Evolutionary conservation across 2,797 vertebrate species (phyloP), one percentile per base, ranked within the genome.

Genomic region (Limnodromus scolopaceus): DNA sequence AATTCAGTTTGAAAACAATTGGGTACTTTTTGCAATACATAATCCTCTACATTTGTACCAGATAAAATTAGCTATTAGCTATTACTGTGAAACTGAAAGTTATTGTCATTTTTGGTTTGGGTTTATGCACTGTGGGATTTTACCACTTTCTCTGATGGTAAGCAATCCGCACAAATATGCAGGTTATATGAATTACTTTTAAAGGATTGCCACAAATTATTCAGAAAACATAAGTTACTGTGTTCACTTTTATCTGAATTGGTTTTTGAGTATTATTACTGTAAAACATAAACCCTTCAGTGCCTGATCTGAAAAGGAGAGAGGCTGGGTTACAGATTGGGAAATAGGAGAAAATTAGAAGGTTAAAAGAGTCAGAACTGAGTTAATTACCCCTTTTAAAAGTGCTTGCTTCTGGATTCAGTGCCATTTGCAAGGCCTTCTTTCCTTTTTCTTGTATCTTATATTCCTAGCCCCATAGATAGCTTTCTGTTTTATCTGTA

Each of bases 251-350:
- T 70, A 48, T 49, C 45, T 74, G 55, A 94, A 95, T 70, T 71
- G 60, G 16, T 93, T 95, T 85, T 76, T 77, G 55, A 93, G 38
- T 80, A 68, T 64, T 86, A 89, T 86, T 84, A 8, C 46, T 79
- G 49, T 66, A 91, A 92, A 92, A 43, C 43, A 72, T 28, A 75
- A 93, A 95, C 32, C 10, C 55, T 94, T 95, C 30, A 27, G 38
- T 88, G 68, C 22, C 89, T 87, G 78, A 94, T 83, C 86, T 95
- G 89, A 96, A 86, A 92, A 91, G 71, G 2, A 95, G 3, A 85
- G 46, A 70, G 9, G 16, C 1, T 89, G 54, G 28, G 85, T 81
- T 96, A 95, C 68, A 89, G 25, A 51, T 8, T 80, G 39, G 19
- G 81, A 93, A 95, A 91, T 46, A 58, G 51, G 58, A 84, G 57